phyloP scores from a whole-genome alignment of 2,888 invertebrate species.

The Muscina levida region DNA sequence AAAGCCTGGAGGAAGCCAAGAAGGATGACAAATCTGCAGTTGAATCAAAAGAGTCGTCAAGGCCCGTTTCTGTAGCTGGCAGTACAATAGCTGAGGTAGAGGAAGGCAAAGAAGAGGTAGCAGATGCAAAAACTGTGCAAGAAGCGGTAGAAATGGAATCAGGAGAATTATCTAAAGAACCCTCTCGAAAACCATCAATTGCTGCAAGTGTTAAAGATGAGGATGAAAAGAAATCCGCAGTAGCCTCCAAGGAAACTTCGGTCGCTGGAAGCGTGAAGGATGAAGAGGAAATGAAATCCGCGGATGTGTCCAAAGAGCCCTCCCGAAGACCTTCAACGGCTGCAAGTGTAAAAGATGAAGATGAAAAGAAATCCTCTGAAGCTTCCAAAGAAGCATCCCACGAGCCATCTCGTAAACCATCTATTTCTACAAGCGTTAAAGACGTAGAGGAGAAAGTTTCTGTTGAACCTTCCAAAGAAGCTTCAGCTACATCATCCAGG shows the following conservation, averaged over 20 bases:
- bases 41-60: conserved; percentile 44
- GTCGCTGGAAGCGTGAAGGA: conserved; percentile 50
- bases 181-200: conserved; percentile 53
- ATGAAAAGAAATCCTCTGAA: conserved; percentile 55
- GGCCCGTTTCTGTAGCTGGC: conserved; percentile 25
- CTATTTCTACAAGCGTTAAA: conserved; percentile 49
- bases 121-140: no score
- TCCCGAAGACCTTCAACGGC: conserved; percentile 54
- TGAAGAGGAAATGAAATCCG: conserved; percentile 34
- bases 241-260: conserved; percentile 40
- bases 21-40: conserved; percentile 38
- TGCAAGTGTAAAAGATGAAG: conserved; percentile 63
- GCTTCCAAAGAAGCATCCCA: conserved; percentile 53
- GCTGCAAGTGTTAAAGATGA: conserved; percentile 60
- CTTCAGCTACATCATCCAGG: conserved; percentile 18
- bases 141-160: conserved; percentile 3
- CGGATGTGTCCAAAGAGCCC: conserved; percentile 44
- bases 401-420: conserved; percentile 53
- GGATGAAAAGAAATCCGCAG: conserved; percentile 58
- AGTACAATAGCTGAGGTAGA: conserved; percentile 43
- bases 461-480: background rate
- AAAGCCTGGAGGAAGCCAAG: conserved; percentile 57
- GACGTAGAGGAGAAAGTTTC: conserved; percentile 38
- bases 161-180: conserved; percentile 41
- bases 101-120: conserved; percentile 37